These are phyloP conservation scores for Bradypodion pumilum DNA, from an alignment of 2,797 vertebrate genomes.

Conservation along the genomic window DNA sequence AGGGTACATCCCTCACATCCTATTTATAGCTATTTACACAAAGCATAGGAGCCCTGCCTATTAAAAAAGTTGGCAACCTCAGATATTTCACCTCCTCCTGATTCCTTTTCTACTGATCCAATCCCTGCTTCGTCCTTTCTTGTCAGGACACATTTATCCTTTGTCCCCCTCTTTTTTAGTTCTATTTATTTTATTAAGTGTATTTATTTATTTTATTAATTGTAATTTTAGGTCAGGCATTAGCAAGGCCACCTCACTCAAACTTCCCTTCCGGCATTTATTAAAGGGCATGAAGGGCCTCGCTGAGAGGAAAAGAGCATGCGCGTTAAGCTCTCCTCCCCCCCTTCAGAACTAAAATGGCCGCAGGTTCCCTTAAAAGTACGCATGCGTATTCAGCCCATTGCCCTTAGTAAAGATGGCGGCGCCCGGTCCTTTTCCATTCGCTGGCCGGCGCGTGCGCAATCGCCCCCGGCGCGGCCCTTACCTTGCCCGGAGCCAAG, in stretches of 20 bases:
- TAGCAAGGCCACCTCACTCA: neutral
- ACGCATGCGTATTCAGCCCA: too few relatives aligned
- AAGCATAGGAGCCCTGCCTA: too few relatives aligned
- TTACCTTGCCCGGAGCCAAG: neutral
- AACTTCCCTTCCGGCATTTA: neutral
- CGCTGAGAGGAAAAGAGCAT: neutral
- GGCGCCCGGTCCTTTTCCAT: accelerated
- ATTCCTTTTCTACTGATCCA: neutral
- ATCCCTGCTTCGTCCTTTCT: neutral
- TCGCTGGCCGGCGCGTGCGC: neutral
- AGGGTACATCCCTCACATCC: too few relatives aligned
- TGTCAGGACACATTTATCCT: neutral
- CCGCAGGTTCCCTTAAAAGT: too few relatives aligned
- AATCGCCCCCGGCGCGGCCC: accelerated
- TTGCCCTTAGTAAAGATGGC: neutral
- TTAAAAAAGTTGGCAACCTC: neutral
- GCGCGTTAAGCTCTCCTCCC: too few relatives aligned
- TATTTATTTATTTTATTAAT: too few relatives aligned
- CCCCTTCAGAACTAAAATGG: too few relatives aligned
- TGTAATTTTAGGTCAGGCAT: neutral
- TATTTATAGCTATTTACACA: neutral
- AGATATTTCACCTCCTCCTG: too few relatives aligned
- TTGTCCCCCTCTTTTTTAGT: neutral
- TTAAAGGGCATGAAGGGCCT: neutral
- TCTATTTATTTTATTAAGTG: neutral